Evolutionary conservation across 2,113 vertebrate genomes (phyloP), one percentile per base, ranked within the genome.

Genomic region (Taxidea taxus): DNA sequence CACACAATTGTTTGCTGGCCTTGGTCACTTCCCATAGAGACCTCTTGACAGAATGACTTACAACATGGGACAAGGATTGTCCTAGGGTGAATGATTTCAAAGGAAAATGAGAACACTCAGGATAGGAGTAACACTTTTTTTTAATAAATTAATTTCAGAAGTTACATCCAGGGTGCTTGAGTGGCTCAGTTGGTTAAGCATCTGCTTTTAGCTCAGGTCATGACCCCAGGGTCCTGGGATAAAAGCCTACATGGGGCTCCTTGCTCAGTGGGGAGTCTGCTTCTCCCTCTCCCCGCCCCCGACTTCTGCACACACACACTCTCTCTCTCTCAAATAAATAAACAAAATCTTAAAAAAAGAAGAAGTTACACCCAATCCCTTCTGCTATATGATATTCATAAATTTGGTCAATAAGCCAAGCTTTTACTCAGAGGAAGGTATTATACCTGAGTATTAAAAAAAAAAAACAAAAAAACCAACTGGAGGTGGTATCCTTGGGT

Each of bases 401-500:
- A 34, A 42, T 3, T 89, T 1, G 64, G 31, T 58, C 9, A 94
- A 68, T 54, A 34, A 87, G 27, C 1, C 58, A 29, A 37, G 7
- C 4, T 20, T 2, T 29, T 3, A n/a, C 10, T 90, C 42, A 70
- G 1, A 20, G 11, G 27, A 47, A 54, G 6, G 9, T 74, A 51
- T 74, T 84, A 8, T 7, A 74, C 7, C 21, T 42, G 27, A 37
- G 9, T 6, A 14, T 44, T n/a, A n/a, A n/a, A n/a, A n/a, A n/a
- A n/a, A 18, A 75, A 70, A 90, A 56, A 12, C 1, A 93, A n/a
- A n/a, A n/a, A n/a, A 18, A 75, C 62, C 87, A 56, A 12, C 1
- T 90, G n/a, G 13, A 34, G 3, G 2, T 2, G 2, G 2, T 75
- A 7, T 14, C 4, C 7, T 4, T 12, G 13, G 10, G 34, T 2